phyloP scores from a whole-genome alignment of 2,888 invertebrate species.

The Phaonia tiefii region DNA sequence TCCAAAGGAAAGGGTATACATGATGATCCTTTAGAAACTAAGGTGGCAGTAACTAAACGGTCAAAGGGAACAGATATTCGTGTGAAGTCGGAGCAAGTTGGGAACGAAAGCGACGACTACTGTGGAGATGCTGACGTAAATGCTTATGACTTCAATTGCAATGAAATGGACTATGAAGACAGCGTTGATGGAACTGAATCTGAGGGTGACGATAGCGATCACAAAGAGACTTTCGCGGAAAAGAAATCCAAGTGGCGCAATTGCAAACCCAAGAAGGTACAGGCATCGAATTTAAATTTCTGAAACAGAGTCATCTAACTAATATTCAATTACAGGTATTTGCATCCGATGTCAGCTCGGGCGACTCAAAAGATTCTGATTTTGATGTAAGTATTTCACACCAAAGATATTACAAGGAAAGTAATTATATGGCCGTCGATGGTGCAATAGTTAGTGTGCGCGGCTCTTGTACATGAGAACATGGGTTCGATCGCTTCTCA shows the following conservation, averaged over 20 bases:
- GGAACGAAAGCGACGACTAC: background rate
- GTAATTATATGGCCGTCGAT: no score
- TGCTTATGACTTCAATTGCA: constrained; percentile 1
- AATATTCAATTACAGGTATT: background rate
- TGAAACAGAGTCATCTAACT: no score
- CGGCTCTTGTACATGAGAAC: no score
- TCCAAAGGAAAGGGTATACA: background rate
- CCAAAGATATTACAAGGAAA: no score
- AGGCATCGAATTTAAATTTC: background rate
- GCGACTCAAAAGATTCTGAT: background rate
- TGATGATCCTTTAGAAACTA: constrained; percentile 26
- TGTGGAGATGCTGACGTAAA: background rate
- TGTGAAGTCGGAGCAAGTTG: background rate
- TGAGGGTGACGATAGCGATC: background rate
- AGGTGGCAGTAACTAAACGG: background rate
- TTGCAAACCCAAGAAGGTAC: background rate
- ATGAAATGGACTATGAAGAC: constrained; percentile 31
- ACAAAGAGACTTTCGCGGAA: no score
- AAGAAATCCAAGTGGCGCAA: background rate
- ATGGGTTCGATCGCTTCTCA: no score
- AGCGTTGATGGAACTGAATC: background rate
- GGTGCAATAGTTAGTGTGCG: no score
- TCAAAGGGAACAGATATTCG: background rate
- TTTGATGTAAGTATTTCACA: constrained; percentile 8
- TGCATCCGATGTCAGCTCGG: background rate